Conservation (phyloP, 1,140 invertebrate species). For the Gonatopus flavifemur region DNA sequence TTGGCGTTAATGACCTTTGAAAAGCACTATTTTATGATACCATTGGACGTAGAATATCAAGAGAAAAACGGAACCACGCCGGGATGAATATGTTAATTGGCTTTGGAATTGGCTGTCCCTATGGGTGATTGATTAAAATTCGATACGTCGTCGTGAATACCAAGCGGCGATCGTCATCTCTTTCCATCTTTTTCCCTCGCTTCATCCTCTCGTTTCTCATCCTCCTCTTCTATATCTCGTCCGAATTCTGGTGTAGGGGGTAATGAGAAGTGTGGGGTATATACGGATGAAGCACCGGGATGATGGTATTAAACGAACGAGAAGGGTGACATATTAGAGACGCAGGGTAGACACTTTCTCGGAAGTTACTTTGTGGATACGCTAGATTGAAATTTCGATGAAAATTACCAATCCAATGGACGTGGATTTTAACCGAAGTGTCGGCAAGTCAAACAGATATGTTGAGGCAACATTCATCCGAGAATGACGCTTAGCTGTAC, state of each 20-base stretch:
- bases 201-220: too few species aligned
- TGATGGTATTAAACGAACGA: too few species aligned
- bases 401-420: slow-evolving; percentile 45
- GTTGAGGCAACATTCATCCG: slow-evolving; percentile 28
- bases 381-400: slow-evolving; percentile 52
- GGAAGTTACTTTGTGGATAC: slow-evolving; percentile 47
- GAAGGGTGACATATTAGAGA: too few species aligned
- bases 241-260: slow-evolving; percentile 13
- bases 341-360: slow-evolving; percentile 10
- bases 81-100: slow-evolving; percentile 55
- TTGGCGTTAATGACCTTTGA: too few species aligned
- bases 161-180: too few species aligned
- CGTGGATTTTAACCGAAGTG: slow-evolving; percentile 46
- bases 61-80: too few species aligned
- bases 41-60: too few species aligned
- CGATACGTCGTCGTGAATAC: slow-evolving; percentile 39
- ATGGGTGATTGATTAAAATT: slow-evolving; percentile 54
- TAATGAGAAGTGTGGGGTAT: not conserved
- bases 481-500: too few species aligned
- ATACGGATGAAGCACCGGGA: not conserved
- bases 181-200: too few species aligned
- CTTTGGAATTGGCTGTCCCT: slow-evolving; percentile 50
- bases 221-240: too few species aligned
- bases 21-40: too few species aligned
- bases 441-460: slow-evolving; percentile 45